Conservation (phyloP, 2,797 vertebrate species). For the Sternarchorhynchus goeldii region DNA sequence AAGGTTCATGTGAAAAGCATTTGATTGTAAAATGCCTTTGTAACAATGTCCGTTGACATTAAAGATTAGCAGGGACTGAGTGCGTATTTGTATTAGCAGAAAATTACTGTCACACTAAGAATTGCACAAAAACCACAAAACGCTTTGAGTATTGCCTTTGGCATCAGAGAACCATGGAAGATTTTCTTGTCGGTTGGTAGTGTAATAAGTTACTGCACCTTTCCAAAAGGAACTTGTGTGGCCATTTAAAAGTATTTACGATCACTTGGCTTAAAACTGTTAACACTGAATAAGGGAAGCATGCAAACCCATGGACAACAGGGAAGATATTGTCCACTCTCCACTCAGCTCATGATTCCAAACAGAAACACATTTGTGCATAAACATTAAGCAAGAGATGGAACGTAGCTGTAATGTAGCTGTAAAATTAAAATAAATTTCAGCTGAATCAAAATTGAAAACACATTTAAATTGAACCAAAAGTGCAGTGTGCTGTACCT, state of each 20-base stretch:
- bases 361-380: neutral
- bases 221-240: slow-evolving; percentile 25
- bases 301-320: slow-evolving; percentile 1
- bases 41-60: slow-evolving; percentile 8
- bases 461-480: neutral
- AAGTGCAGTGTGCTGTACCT: neutral
- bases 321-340: neutral
- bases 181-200: slow-evolving; percentile 16
- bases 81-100: slow-evolving; percentile 15
- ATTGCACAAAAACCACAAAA: slow-evolving; percentile 25
- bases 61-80: slow-evolving; percentile 14
- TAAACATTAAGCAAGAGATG: neutral
- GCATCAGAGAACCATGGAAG: neutral
- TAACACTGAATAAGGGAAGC: slow-evolving; percentile 21
- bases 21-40: neutral
- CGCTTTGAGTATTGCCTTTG: slow-evolving; percentile 24
- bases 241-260: slow-evolving; percentile 30
- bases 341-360: neutral
- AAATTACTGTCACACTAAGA: slow-evolving; percentile 31
- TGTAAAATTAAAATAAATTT: neutral
- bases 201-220: slow-evolving; percentile 19
- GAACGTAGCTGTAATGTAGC: neutral
- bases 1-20: slow-evolving; percentile 21
- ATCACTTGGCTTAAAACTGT: slow-evolving; percentile 18
- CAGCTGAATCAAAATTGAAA: neutral